Conservation (phyloP, 2,113 vertebrate species). For the Junco hyemalis region DNA sequence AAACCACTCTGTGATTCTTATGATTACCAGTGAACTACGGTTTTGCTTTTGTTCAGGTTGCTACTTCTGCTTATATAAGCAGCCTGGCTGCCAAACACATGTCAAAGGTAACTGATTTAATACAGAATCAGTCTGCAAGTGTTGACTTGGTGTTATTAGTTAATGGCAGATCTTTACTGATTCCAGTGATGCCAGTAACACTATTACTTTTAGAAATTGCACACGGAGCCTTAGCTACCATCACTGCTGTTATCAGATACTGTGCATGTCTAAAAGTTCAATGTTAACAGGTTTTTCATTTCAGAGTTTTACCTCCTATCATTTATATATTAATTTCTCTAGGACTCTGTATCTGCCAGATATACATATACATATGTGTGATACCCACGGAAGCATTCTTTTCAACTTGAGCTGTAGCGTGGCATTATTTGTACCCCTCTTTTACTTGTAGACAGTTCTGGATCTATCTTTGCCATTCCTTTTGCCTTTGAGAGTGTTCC, state of each 20-base stretch:
- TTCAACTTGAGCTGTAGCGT: background rate
- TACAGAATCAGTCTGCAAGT: background rate
- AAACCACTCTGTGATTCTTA: background rate
- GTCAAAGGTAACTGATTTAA: conserved; percentile 18
- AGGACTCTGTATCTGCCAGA: background rate
- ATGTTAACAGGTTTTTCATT: background rate
- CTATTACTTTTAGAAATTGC: background rate
- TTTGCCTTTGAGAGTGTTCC: background rate
- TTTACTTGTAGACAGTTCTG: background rate
- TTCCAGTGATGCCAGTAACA: background rate
- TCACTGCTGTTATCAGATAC: background rate
- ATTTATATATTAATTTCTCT: background rate
- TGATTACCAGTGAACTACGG: background rate
- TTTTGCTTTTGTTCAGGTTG: background rate
- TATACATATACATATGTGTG: too few relatives aligned
- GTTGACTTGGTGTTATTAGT: background rate
- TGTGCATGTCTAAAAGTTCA: background rate
- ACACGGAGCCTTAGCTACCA: background rate
- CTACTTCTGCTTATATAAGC: background rate
- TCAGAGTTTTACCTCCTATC: background rate
- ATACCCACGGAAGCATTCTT: background rate
- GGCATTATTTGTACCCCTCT: background rate
- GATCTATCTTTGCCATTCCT: background rate
- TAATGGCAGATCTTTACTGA: background rate
- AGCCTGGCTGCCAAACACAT: background rate